Evolutionary conservation across 35 echinoderm and acorn worm genomes (phyloP), one percentile per base, ranked within the genome.

Genomic region (Lytechinus pictus): DNA sequence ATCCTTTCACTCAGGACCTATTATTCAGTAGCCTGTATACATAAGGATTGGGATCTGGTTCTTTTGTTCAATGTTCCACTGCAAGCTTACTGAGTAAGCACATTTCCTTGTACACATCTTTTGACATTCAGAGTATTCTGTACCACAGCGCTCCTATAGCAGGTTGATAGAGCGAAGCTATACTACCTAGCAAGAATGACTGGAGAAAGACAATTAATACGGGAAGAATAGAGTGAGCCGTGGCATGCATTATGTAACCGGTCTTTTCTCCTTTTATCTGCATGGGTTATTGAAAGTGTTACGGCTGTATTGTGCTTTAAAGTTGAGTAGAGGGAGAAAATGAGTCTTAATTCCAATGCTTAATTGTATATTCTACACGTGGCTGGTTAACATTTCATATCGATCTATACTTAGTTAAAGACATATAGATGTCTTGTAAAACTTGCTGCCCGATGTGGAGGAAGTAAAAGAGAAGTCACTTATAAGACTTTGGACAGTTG

Each of bases 1-100:
- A 93, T 93, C 92, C 92, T 53, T 90, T 90, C 29, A 90, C 88
- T 90, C 29, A 16, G 14, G 28, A 57, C 10, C 91, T 93, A 90
- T 57, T 93, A 93, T 93, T 10, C 55, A 93, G 92, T 93, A 93
- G 92, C 92, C 92, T 93, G 92, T 93, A 44, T 57, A 93, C 54
- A 93, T 57, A 55, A 10, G 27, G 52, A 53, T 55, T 5, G 54
- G 11, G 27, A 27, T 27, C 16, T 10, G 27, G 19, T 27, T 27
- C 92, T 11, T 55, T 93, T 93, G 92, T 55, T 54, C 12, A 16
- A 54, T 93, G 92, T 57, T 57, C 6, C 88, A 14, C 28, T 19
- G 28, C 88, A 44, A 33, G 51, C 27, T 56, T 16, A 93, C 28
- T 93, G 55, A 93, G 92, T 57, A 93, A 57, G 91, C 54, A 93